A percentile compares a stretch with the other conserved stretches of the same genome.
These are phyloP conservation scores for Helobdella robusta DNA, from an alignment of 2,888 invertebrate species.

Conservation along the genomic window DNA sequence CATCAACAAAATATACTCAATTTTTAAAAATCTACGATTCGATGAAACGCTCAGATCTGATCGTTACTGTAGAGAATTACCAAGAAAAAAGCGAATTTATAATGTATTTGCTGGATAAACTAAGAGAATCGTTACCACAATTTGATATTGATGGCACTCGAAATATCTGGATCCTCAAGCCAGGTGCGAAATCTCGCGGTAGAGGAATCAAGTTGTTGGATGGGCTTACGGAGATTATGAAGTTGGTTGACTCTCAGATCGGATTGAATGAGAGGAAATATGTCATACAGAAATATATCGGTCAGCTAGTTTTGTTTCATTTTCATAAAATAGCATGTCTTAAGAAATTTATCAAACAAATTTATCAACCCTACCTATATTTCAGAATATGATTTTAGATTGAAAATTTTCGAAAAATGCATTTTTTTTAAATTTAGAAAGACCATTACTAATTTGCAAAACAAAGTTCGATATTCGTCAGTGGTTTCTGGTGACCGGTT, in stretches of 20 bases:
- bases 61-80: neutral
- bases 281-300: constrained; percentile 89
- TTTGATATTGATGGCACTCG: constrained; percentile 65
- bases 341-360: neutral
- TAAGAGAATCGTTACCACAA: constrained; percentile 50
- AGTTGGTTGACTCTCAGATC: constrained; percentile 47
- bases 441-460: constrained; percentile 73
- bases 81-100: constrained; percentile 8
- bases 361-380: too few relatives aligned
- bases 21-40: constrained; percentile 65
- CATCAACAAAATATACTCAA: constrained; percentile 70
- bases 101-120: constrained; percentile 50
- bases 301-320: constrained; percentile 51
- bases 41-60: constrained; percentile 40
- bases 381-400: too few relatives aligned
- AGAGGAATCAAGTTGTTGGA: constrained; percentile 72
- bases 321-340: neutral
- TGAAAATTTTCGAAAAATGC: neutral
- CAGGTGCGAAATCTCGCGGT: constrained; percentile 83
- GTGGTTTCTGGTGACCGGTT: constrained; percentile 84
- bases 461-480: constrained; percentile 91
- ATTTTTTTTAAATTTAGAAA: constrained; percentile 56
- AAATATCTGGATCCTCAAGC: constrained; percentile 90
- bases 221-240: constrained; percentile 72
- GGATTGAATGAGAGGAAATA: constrained; percentile 57